phyloP scores from a whole-genome alignment of 1,140 invertebrate species.

The Aphidius ervi region DNA sequence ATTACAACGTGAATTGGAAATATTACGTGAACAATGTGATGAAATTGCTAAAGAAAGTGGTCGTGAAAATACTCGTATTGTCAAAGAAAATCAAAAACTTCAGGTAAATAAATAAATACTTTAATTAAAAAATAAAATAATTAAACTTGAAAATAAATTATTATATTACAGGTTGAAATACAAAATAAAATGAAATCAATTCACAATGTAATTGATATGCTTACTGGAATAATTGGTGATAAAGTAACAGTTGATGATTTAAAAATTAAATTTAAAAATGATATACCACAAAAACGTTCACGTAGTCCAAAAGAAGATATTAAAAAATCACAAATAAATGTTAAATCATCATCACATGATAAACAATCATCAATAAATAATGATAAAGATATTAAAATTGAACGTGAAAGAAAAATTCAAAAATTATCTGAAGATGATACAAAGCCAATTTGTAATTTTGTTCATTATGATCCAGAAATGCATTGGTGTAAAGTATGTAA shows the following conservation, averaged over 20 bases:
- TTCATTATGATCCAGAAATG: slow-evolving; percentile 82
- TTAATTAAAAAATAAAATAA: neutral
- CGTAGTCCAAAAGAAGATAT: slow-evolving; percentile 48
- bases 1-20: slow-evolving; percentile 70
- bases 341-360: slow-evolving; percentile 40
- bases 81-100: slow-evolving; percentile 75
- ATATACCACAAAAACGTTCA: slow-evolving; percentile 34
- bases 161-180: slow-evolving; percentile 65
- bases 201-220: slow-evolving; percentile 78
- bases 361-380: slow-evolving; percentile 46
- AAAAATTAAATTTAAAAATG: slow-evolving; percentile 45
- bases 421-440: slow-evolving; percentile 32
- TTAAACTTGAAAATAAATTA: neutral
- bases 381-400: slow-evolving; percentile 21
- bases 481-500: slow-evolving; percentile 84
- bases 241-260: slow-evolving; percentile 55
- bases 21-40: slow-evolving; percentile 69
- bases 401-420: slow-evolving; percentile 34
- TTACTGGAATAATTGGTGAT: slow-evolving; percentile 72
- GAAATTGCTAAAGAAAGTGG: slow-evolving; percentile 64
- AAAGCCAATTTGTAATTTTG: slow-evolving; percentile 65
- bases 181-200: slow-evolving; percentile 78
- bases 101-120: slow-evolving; percentile 60
- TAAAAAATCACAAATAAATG: slow-evolving; percentile 38
- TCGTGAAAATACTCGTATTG: slow-evolving; percentile 64